phyloP scores from a whole-genome alignment of 2,888 invertebrate genomes.

The Portevinia maculata region DNA sequence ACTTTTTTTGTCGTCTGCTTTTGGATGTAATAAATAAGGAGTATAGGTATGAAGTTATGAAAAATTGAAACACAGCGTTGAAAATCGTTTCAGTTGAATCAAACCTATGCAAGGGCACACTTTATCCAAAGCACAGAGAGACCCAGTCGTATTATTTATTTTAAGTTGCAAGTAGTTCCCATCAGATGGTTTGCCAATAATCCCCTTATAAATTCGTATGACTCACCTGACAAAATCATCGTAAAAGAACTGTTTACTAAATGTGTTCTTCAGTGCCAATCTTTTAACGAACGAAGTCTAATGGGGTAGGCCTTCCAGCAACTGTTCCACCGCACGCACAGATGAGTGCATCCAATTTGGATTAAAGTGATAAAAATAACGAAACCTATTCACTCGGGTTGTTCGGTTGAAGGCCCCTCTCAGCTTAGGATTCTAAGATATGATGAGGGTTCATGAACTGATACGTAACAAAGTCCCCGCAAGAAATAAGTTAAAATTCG shows the following conservation, averaged over 20 bases:
- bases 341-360: constrained; percentile 73
- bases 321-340: constrained; percentile 52
- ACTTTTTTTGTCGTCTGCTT: neutral
- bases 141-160: no score
- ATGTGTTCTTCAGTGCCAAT: constrained; percentile 42
- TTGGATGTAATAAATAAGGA: no score
- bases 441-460: constrained; percentile 41
- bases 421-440: constrained; percentile 53
- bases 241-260: constrained; percentile 27
- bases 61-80: no score
- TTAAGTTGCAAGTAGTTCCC: no score
- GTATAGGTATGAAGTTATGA: no score
- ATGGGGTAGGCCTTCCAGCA: constrained; percentile 11
- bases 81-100: no score
- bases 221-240: constrained; percentile 48
- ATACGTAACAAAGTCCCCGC: constrained; percentile 15
- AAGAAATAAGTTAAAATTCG: constrained; percentile 32
- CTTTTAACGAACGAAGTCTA: constrained; percentile 34
- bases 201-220: constrained; percentile 22
- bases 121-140: no score
- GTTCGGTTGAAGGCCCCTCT: constrained; percentile 36
- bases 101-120: no score
- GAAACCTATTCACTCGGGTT: constrained; percentile 40
- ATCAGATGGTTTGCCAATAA: no score
- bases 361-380: constrained; percentile 73